Evolutionary conservation across 2,888 invertebrate species (phyloP), one percentile per base, ranked within the genome.

Genomic region (Conistra vaccinii): DNA sequence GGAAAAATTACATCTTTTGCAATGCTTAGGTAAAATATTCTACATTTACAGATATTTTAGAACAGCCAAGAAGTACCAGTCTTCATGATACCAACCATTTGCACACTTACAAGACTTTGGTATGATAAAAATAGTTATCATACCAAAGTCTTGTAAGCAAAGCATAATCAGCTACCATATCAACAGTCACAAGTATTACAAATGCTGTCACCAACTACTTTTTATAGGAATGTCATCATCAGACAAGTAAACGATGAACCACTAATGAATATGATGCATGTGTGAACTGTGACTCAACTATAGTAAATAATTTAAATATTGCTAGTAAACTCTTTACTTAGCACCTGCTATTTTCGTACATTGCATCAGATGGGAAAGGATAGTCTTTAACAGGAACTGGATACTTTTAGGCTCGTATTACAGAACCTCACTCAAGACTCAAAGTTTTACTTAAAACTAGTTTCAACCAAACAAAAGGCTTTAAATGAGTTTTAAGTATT

Each of bases 251-350:
- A 67, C 61, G 14, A 55, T 76, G 32, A 67, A 67, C 76, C 51
- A 76, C 45, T 53, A 67, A 63, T 9, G 17, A 48, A 6, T 39
- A 17, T 58, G 14, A 63, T 76, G 32, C 32, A 81, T 12, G 62
- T 80, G 80, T 81, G 71, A 80, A 63, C 32, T 58, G 1, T 63
- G 67, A 81, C 61, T 70, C 57, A 76, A 48, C 10, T n/a, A 62
- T 1, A 55, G 60, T 60, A 48, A 63, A 71, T 68, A 51, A 29
- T 65, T 63, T 60, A 39, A 42, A 68, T 68, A 72, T 42, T 81
- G 67, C 9, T 51, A 51, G 29, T 57, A 68, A 72, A 68, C 68
- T 69, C 51, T 53, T 55, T 42, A 51, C 9, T 77, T 73, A 74
- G 35, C 42, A 76, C 26, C 26, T 62, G 39, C 63, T 85, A 83